phyloP scores from a whole-genome alignment of 2,797 vertebrate species.

The Danio kyathit region DNA sequence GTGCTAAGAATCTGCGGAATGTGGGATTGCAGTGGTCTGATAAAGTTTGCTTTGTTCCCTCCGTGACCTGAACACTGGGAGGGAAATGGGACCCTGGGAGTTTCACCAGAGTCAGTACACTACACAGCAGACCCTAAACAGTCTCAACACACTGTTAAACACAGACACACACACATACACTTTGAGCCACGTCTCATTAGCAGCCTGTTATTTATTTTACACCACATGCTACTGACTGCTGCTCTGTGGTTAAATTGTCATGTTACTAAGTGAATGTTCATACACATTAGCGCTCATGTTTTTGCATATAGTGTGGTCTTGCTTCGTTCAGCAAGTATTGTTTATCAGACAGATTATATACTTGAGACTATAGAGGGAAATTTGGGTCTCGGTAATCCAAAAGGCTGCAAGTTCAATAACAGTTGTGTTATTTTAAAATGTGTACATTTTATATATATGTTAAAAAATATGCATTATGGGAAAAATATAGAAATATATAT shows the following conservation, averaged over 20 bases:
- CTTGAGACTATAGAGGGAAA: not conserved
- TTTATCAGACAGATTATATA: not conserved
- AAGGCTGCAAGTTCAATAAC: not conserved
- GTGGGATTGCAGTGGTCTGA: constrained; percentile 89
- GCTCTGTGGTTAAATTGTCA: not conserved
- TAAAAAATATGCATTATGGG: not conserved
- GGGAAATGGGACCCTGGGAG: constrained; percentile 81
- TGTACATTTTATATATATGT: not conserved
- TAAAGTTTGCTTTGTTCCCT: constrained; percentile 98
- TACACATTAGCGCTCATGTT: too few relatives aligned
- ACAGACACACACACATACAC: not conserved
- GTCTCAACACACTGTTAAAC: constrained; percentile 28
- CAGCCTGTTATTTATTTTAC: constrained; percentile 7
- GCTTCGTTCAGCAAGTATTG: not conserved
- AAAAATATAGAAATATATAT: not conserved
- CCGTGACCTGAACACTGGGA: constrained; percentile 88
- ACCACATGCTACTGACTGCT: constrained; percentile 13
- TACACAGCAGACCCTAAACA: constrained; percentile 8
- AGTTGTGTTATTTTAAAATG: not conserved
- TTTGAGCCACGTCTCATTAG: constrained; percentile 19
- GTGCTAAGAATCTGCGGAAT: constrained; percentile 95
- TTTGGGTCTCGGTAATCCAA: not conserved
- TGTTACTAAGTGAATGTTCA: not conserved
- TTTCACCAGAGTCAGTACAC: constrained; percentile 67
- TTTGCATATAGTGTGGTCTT: not conserved